Percentiles rank a stretch among this genome's conserved stretches.
These are phyloP conservation scores for Megalonaias nervosa DNA, from an alignment of 1,140 invertebrate genomes.

Conservation along the genomic window DNA sequence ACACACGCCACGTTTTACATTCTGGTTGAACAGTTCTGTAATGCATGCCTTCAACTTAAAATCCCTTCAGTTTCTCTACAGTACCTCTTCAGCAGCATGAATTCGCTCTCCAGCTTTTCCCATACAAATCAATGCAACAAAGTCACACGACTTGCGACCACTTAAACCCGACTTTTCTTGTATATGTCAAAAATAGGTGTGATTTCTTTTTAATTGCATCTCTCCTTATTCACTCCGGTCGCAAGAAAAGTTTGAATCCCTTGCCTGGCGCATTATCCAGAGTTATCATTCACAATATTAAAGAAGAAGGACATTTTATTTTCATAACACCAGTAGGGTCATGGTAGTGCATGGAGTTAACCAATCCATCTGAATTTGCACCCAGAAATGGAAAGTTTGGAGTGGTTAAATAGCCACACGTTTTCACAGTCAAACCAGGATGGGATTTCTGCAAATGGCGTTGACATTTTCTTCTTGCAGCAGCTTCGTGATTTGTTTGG, in stretches of 20 bases:
- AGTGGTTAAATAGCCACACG: neutral
- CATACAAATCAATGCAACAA: too few species aligned
- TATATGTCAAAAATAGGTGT: slow-evolving; percentile 69
- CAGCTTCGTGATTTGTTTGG: slow-evolving; percentile 10
- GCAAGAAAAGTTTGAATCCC: slow-evolving; percentile 28
- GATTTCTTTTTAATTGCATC: slow-evolving; percentile 52
- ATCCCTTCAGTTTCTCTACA: too few species aligned
- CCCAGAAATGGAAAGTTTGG: slow-evolving; percentile 11
- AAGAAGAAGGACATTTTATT: slow-evolving; percentile 31
- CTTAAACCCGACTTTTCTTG: slow-evolving; percentile 68
- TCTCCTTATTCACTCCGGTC: slow-evolving; percentile 8
- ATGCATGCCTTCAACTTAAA: too few species aligned
- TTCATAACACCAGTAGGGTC: slow-evolving; percentile 18
- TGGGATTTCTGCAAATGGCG: neutral
- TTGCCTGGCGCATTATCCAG: slow-evolving; percentile 6
- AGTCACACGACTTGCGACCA: slow-evolving; percentile 5
- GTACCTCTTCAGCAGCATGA: too few species aligned
- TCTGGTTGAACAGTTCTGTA: too few species aligned
- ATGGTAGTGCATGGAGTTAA: slow-evolving; percentile 1
- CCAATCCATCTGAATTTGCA: slow-evolving; percentile 25
- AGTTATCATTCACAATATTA: slow-evolving; percentile 3
- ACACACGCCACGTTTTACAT: too few species aligned
- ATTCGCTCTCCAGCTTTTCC: too few species aligned
- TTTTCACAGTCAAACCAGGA: neutral
- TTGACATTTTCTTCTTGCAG: slow-evolving; percentile 9